Evolutionary conservation across 2,888 invertebrate species (phyloP), one percentile per base, ranked within the genome.

Genomic region (Diplolepis rosae): DNA sequence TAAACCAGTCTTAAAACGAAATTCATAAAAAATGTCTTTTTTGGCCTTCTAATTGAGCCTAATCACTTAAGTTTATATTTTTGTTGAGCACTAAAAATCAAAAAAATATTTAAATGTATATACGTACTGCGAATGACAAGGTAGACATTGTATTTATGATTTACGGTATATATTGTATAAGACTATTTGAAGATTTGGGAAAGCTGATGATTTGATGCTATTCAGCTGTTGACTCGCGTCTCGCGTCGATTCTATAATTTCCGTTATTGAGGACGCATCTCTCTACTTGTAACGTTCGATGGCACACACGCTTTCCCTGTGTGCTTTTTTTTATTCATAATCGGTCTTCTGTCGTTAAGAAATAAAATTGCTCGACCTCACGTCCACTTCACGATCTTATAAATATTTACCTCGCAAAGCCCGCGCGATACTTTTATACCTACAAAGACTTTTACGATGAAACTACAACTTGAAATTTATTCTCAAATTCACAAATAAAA

Each of bases 271-370:
- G 9, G n/a, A 52, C 28, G 52, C 7, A 18, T 4, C 22, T 22
- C 9, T 48, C 18, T 15, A 15, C 42, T 42, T 15, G 6, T 42
- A 5, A 15, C 6, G 15, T 42, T 42, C 22, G 48, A 45, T 48
- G 18, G 48, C 4, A 48, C 22, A 18, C 28, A 28, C 28, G 15
- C 52, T 52, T 52, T 52, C 52, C 27, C 52, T 27, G 15, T n/a
- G 15, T 52, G 52, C 28, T 28, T 52, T 52, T 50, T 48, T 52
- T 30, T 52, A 28, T 52, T 52, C n/a, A 28, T 52, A 52, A 52
- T 52, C 52, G 52, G 52, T 52, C 52, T 52, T 52, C 15, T 28
- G 28, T 52, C 27, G 52, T 52, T 52, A 27, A 27, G 52, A 52
- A 52, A 52, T 52, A 52, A 52, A 52, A 52, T 27, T 39, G 39